phyloP scores from a whole-genome alignment of 2,797 vertebrate species.

The Sebastes ruberrimus region DNA sequence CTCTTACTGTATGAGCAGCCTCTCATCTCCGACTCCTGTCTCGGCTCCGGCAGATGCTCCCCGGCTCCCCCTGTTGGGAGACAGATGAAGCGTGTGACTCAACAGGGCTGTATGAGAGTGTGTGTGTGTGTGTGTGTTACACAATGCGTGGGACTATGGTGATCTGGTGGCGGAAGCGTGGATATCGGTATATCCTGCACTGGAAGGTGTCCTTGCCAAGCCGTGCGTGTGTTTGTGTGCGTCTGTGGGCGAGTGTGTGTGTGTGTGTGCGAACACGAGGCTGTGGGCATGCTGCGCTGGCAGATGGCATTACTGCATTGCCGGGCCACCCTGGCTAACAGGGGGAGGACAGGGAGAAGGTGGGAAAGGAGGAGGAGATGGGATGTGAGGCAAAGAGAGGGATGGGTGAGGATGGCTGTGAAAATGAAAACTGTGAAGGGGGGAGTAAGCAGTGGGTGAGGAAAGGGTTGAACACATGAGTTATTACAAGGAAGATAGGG shows the following conservation, averaged over 20 bases:
- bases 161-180: conserved; percentile 73
- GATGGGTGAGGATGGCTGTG: conserved; percentile 43
- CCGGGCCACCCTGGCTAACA: conserved; percentile 73
- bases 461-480: conserved; percentile 23
- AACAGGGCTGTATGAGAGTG: conserved; percentile 56
- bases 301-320: conserved; percentile 82
- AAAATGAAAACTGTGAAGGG: conserved; percentile 43
- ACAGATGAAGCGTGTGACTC: conserved; percentile 82
- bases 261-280: conserved; percentile 65
- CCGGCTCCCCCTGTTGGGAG: conserved; percentile 84
- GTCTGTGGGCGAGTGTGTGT: conserved; percentile 48
- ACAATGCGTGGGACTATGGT: conserved; percentile 60
- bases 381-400: conserved; percentile 46
- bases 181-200: conserved; percentile 74
- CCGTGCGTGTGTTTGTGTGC: conserved; percentile 50
- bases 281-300: conserved; percentile 79
- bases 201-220: conserved; percentile 75
- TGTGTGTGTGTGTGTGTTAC: conserved; percentile 24
- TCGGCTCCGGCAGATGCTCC: conserved; percentile 72
- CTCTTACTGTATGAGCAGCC: conserved; percentile 42
- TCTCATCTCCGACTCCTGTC: conserved; percentile 28
- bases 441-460: conserved; percentile 26
- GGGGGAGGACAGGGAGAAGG: conserved; percentile 62
- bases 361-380: conserved; percentile 55
- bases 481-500: conserved; percentile 34